Percentiles rank a stretch among this genome's conserved stretches.
Evolutionary conservation across 2,797 vertebrate species (phyloP).

Genomic region (Myotis findleyi): DNA sequence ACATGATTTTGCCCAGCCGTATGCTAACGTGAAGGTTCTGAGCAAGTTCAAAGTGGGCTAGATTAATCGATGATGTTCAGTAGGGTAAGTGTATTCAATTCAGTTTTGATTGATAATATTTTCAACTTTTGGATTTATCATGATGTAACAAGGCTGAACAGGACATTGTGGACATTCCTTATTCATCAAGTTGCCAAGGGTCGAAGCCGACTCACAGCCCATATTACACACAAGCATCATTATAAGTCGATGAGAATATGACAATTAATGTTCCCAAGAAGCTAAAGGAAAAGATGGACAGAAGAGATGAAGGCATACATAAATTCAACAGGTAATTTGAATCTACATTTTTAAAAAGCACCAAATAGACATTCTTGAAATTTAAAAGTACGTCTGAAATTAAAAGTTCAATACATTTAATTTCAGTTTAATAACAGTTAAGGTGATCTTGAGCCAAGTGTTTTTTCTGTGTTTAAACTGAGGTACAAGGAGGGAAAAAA

Average conservation of each 20-base stretch:
- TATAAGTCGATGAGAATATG: background rate
- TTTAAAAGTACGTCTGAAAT: slow-evolving; percentile 40
- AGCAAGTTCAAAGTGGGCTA: background rate
- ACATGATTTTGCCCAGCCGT: background rate
- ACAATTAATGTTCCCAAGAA: slow-evolving; percentile 33
- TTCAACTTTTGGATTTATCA: background rate
- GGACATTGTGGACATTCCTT: background rate
- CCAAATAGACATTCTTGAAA: background rate
- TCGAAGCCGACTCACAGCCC: background rate
- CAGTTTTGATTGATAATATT: background rate
- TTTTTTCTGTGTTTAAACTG: background rate
- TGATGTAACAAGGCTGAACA: background rate
- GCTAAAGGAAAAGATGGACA: background rate
- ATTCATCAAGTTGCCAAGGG: background rate
- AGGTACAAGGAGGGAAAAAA: background rate
- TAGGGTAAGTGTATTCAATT: background rate
- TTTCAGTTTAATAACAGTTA: background rate
- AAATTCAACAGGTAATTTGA: slow-evolving; percentile 2
- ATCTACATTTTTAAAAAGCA: background rate
- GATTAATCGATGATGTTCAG: background rate
- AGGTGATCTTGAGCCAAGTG: background rate
- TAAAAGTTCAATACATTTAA: slow-evolving; percentile 19
- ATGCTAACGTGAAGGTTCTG: background rate
- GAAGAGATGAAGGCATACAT: slow-evolving; percentile 16
- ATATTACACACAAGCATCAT: background rate